phyloP scores from a whole-genome alignment of 1,140 invertebrate genomes.

The Amphibalanus amphitrite region DNA sequence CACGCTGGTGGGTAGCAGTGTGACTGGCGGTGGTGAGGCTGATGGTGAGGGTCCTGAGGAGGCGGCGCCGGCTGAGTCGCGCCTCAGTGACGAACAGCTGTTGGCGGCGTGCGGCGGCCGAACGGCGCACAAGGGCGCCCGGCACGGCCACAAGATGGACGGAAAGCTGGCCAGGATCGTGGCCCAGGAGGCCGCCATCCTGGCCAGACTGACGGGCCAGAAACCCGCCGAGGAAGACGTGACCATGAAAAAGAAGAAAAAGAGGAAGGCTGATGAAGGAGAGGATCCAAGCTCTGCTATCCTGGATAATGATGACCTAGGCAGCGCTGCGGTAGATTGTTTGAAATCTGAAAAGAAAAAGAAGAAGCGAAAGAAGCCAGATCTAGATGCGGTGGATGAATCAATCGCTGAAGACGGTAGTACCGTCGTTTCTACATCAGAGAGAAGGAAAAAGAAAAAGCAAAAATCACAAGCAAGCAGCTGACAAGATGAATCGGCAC shows the following conservation, averaged over 20 bases:
- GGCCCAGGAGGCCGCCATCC: conserved; percentile 23
- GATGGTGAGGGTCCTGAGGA: conserved; percentile 28
- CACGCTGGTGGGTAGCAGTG: conserved; percentile 9
- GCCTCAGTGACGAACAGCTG: conserved; percentile 52
- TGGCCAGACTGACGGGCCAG: conserved; percentile 11
- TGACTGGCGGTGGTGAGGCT: conserved; percentile 19
- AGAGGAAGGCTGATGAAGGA: not conserved
- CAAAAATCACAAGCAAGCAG: not conserved
- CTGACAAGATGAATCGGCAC: too few species aligned
- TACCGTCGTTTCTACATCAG: too few species aligned
- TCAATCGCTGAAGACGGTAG: too few species aligned
- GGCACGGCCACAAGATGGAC: conserved; percentile 26
- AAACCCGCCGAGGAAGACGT: not conserved
- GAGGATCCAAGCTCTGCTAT: not conserved
- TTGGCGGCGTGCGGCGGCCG: conserved; percentile 54
- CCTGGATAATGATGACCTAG: not conserved
- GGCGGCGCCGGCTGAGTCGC: conserved; percentile 17
- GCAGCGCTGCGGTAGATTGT: not conserved
- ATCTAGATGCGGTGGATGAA: not conserved
- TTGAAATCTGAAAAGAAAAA: not conserved
- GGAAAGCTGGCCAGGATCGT: conserved; percentile 25
- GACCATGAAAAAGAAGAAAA: not conserved
- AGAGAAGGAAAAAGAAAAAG: not conserved
- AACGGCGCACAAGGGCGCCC: conserved; percentile 53
- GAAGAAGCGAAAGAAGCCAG: not conserved